Base-by-base conservation (phyloP, 2,888 invertebrate genomes). In the Trichogramma evanescens region DNA sequence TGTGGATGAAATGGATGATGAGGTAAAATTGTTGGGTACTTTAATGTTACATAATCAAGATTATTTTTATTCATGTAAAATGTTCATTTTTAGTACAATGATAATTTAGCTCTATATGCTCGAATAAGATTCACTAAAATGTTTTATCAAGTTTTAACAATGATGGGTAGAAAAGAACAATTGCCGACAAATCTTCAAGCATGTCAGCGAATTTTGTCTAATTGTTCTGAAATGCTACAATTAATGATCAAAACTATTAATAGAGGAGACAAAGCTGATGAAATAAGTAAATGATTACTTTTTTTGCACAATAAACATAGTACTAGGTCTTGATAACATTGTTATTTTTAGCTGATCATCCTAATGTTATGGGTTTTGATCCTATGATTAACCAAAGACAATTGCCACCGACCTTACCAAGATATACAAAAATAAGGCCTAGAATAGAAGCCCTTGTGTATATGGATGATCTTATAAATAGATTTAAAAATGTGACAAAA, bases 321-420 rank as follows among this genome's bases (percentile, higher is more conserved):
- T 41, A 48, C n/a, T 6, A 6, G 4, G 38, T 13, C 48, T 39
- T 54, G 1, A 61, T 57, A 46, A 48, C 8, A 50, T 39, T 5
- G 42, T 50, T 59, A 41, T 45, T 45, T 69, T 54, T 71, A 87
- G 86, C 83, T 10, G 88, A 89, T 69, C 84, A 86, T 64, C 88
- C 89, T 6, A 87, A 87, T 74, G 86, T 89, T n/a, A 87, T 93
- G 83, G 97, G 97, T 1, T 98, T 98, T 80, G 95, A 97, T 73
- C 95, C 96, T 4, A 87, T 95, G 78, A 90, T 96, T 50, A 98
- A 98, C 81, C 96, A 96, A 79, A 86, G 95, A 50, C 82, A 96
- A 54, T 82, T 98, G 58, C 98, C 98, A n/a, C 96, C 98, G 0
- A 96, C 98, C 13, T 99, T 98, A 82, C 98, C 98, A 0, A 86